A percentile compares a stretch with the other conserved stretches of the same genome.
Evolutionary conservation across 2,113 vertebrate genomes (phyloP).

Genomic region (Climacteris rufus): DNA sequence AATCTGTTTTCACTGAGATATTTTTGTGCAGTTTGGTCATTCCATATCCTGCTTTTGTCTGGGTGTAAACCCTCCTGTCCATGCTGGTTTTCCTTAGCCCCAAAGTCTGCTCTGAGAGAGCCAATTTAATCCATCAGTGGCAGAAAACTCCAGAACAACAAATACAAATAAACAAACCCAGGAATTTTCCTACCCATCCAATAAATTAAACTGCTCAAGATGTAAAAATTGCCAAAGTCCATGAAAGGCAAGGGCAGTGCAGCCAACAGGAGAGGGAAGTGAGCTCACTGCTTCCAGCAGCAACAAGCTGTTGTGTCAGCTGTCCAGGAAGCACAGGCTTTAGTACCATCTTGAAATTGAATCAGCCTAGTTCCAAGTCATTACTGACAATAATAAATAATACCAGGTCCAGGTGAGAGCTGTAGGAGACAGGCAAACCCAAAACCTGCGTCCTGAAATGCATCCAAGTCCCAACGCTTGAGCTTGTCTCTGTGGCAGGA

Average conservation of each 20-base stretch:
- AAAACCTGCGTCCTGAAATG: neutral
- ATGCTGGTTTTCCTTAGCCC: neutral
- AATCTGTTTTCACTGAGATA: neutral
- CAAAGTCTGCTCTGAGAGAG: neutral
- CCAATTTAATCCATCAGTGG: neutral
- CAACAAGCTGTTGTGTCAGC: slow-evolving; percentile 63
- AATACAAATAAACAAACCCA: neutral
- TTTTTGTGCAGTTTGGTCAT: neutral
- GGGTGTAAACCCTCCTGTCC: neutral
- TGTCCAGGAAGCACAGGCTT: slow-evolving; percentile 51
- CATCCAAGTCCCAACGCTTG: neutral
- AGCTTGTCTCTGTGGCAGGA: neutral
- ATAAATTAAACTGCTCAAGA: neutral
- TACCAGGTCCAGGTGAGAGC: neutral
- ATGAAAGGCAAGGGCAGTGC: neutral
- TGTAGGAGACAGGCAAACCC: neutral
- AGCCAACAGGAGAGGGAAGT: slow-evolving; percentile 48
- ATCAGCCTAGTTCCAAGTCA: slow-evolving; percentile 25
- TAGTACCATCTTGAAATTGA: neutral
- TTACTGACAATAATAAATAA: slow-evolving; percentile 9
- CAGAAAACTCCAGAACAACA: neutral
- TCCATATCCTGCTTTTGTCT: neutral
- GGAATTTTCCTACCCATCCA: neutral
- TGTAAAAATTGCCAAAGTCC: neutral
- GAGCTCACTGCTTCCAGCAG: slow-evolving; percentile 56